Evolutionary conservation across 2,797 vertebrate genomes (phyloP).

Genomic region (Falco biarmicus): DNA sequence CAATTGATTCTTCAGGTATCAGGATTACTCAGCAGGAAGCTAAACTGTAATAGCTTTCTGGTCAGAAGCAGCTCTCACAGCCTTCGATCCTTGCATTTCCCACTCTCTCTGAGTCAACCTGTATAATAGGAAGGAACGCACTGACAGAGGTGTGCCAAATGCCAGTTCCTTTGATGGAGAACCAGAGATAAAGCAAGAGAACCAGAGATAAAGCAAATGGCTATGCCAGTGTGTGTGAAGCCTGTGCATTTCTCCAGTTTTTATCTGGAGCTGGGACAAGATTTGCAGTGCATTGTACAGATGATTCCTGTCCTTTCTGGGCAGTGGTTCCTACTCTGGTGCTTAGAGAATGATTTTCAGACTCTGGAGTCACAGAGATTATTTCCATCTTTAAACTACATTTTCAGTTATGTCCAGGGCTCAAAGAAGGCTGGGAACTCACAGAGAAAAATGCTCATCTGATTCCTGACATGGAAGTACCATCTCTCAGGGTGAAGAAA

Average conservation of each 20-base stretch:
- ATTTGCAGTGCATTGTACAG: not conserved
- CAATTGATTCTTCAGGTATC: slow-evolving; percentile 61
- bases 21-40: slow-evolving; percentile 55
- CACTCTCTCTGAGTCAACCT: not conserved
- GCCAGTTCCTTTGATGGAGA: not conserved
- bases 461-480: not conserved
- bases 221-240: not conserved
- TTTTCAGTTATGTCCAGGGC: not conserved
- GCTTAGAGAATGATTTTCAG: not conserved
- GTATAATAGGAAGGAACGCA: not conserved
- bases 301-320: not conserved
- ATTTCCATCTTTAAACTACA: not conserved
- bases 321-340: not conserved
- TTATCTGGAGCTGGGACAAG: not conserved
- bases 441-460: not conserved
- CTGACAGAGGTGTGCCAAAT: not conserved
- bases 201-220: not conserved
- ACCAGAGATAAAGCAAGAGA: not conserved
- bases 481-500: not conserved
- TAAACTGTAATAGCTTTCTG: slow-evolving; percentile 66
- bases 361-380: not conserved
- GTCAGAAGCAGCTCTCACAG: slow-evolving; percentile 46
- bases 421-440: not conserved
- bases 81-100: slow-evolving; percentile 36
- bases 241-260: not conserved